Conservation (phyloP, 2,113 vertebrate species). For the Festucalex cinctus region DNA sequence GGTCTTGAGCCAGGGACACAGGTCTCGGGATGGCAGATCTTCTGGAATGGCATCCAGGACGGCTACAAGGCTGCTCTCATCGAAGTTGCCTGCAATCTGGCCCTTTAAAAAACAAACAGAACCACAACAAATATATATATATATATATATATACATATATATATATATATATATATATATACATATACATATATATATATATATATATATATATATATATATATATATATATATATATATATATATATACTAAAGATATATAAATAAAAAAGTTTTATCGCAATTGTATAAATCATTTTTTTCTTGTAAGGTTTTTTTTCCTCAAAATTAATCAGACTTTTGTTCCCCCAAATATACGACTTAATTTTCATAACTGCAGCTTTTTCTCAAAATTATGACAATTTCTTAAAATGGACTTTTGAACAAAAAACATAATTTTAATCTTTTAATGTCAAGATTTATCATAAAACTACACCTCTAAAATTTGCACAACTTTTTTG, state of each 20-base stretch:
- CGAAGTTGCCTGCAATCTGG: slow-evolving; percentile 80
- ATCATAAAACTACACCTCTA: too few relatives aligned
- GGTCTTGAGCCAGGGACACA: slow-evolving; percentile 86
- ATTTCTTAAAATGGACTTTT: neutral
- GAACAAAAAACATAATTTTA: too few relatives aligned
- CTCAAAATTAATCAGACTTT: neutral
- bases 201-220: too few relatives aligned
- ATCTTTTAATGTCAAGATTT: too few relatives aligned
- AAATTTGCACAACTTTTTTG: neutral
- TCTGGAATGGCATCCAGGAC: slow-evolving; percentile 79
- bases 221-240: too few relatives aligned
- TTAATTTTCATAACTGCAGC: neutral
- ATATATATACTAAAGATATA: too few relatives aligned
- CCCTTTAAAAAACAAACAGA: slow-evolving; percentile 66
- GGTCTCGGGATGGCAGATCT: slow-evolving; percentile 72
- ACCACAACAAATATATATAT: neutral
- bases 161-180: too few relatives aligned
- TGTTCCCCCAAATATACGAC: neutral
- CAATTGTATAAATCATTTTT: too few relatives aligned
- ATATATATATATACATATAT: too few relatives aligned
- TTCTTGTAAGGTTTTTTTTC: neutral
- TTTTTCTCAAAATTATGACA: neutral
- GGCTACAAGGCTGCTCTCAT: slow-evolving; percentile 76
- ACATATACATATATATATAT: too few relatives aligned
- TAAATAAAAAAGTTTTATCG: too few relatives aligned